phyloP scores from a whole-genome alignment of 2,888 invertebrate species.

The Esperia sulphurella region DNA sequence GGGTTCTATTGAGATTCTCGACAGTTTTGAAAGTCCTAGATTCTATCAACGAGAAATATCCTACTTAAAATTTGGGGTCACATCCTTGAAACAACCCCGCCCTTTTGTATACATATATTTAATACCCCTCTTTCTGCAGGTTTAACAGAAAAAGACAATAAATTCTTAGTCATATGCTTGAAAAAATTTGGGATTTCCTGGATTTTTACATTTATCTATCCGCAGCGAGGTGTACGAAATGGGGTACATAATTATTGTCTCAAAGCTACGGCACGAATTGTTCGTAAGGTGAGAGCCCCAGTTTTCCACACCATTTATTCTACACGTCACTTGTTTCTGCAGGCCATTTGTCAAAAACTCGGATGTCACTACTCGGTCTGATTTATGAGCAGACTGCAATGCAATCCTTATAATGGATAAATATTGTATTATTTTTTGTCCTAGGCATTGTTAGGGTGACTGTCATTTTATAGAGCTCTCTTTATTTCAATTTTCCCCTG shows the following conservation, averaged over 20 bases:
- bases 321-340: conserved; percentile 57
- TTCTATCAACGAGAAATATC: no score
- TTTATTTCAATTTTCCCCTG: not conserved
- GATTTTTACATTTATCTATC: not conserved
- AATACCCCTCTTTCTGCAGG: no score
- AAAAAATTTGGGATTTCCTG: no score
- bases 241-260: conserved; percentile 1
- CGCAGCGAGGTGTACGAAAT: not conserved
- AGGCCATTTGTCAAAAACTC: conserved; percentile 73
- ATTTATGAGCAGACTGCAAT: conserved; percentile 60
- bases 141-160: no score
- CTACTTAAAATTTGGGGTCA: no score
- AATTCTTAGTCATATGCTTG: no score
- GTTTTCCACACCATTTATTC: conserved; percentile 68
- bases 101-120: no score
- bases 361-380: conserved; percentile 65
- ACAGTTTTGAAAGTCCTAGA: no score
- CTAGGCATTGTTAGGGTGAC: conserved; percentile 32
- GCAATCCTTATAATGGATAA: conserved; percentile 76
- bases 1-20: no score
- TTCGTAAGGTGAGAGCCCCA: conserved; percentile 36
- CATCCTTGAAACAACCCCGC: no score
- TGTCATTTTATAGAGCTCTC: not conserved
- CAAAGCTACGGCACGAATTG: not conserved
- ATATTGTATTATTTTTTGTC: conserved; percentile 67